Evolutionary conservation across 2,888 invertebrate species (phyloP), one percentile per base, ranked within the genome.

Genomic region (Lamproptera curius): DNA sequence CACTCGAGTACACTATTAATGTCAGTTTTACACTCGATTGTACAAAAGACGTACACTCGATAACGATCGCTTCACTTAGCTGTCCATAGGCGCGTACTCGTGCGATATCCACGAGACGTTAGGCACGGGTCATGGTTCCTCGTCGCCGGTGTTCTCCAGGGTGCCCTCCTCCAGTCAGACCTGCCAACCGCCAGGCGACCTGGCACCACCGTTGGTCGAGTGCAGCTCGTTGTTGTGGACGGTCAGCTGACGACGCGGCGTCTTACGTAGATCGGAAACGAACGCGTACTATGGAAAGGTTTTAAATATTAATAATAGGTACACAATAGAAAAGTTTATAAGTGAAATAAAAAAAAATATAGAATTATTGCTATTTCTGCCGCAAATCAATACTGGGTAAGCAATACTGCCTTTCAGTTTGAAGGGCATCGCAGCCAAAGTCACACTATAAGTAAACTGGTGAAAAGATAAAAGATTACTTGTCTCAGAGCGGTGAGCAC

Each of bases 101-200:
- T 81, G 85, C 26, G 85, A 84, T 52, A 85, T 85, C 81, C 83
- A 82, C 54, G 84, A 82, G 59, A 80, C 70, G 52, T 73, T 70
- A 42, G 48, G 48, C 16, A 73, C 70, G 31, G 66, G 71, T 74
- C 69, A 62, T 65, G 72, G 78, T 71, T 76, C 80, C 38, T 57
- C 56, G 43, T 58, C 60, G 51, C 68, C 52, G 63, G 58, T 11
- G 63, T 58, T 42, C 61, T 65, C 40, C 20, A 20, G 20, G 72
- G 71, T 58, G 70, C 67, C 54, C 64, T 59, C 35, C 71, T 65
- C 49, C 73, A 65, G 43, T 87, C 87, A 87, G 54, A 87, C 87
- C 23, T 77, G 78, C 64, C 78, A 86, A 10, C 78, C 65, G n/a
- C 76, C 53, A 15, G 60, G 60, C 0, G 63, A 53, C 9, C 76